These are phyloP conservation scores for Oxyura jamaicensis DNA, from an alignment of 2,113 vertebrate species.

Conservation along the genomic window DNA sequence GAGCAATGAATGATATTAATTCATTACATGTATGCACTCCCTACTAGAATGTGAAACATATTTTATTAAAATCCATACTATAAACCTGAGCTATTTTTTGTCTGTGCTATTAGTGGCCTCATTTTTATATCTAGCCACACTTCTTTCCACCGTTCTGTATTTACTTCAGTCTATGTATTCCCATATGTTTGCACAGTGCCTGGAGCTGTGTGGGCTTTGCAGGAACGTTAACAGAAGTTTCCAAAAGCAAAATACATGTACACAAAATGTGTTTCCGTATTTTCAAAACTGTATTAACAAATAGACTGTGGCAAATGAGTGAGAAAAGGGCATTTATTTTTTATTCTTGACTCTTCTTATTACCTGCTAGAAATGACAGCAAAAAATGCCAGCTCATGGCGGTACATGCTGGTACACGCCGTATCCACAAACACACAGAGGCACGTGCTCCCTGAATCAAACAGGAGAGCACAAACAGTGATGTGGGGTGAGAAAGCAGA, in stretches of 20 bases:
- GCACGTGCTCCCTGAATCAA: not conserved
- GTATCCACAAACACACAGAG: not conserved
- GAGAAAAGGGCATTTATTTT: not conserved
- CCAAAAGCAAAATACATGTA: not conserved
- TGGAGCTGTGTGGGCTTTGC: not conserved
- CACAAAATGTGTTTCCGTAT: not conserved
- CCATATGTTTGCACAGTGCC: constrained; percentile 13
- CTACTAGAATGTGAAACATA: not conserved
- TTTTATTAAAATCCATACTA: not conserved
- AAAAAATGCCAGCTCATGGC: not conserved
- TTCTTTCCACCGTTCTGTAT: not conserved
- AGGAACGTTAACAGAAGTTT: not conserved
- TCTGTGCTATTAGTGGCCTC: not conserved
- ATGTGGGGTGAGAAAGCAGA: not conserved
- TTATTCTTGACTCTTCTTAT: not conserved
- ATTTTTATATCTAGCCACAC: not conserved
- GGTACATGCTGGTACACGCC: fast-evolving
- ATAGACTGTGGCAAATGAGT: not conserved
- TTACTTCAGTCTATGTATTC: not conserved
- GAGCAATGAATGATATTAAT: not conserved
- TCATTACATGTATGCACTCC: not conserved
- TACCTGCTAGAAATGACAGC: not conserved
- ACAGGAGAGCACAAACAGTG: fast-evolving
- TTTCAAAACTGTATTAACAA: not conserved
- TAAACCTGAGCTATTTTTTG: not conserved